Conservation (phyloP, 1,140 invertebrate genomes). For the Frieseomelitta varia region DNA sequence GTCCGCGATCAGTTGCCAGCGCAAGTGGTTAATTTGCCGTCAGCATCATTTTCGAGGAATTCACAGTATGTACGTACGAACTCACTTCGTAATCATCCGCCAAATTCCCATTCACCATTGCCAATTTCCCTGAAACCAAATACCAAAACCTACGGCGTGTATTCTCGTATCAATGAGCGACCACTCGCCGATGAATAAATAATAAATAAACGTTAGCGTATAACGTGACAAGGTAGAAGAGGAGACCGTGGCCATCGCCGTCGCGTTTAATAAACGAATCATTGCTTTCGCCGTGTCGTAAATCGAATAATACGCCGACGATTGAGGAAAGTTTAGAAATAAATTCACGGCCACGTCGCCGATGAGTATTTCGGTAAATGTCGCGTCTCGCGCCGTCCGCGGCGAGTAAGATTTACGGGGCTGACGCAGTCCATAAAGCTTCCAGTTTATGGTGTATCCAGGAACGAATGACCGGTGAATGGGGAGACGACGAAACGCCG, state of each 20-base stretch:
- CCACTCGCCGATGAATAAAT: not conserved
- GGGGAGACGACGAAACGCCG: not conserved
- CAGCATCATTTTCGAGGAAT: too few relatives aligned
- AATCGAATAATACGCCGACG: not conserved
- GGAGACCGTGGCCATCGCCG: not conserved
- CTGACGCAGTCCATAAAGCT: slow-evolving; percentile 7
- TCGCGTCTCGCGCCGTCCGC: not conserved
- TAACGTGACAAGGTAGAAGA: not conserved
- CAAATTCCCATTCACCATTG: too few relatives aligned
- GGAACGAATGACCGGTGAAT: not conserved
- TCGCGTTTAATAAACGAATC: slow-evolving; percentile 11
- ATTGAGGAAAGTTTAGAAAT: not conserved
- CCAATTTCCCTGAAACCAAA: not conserved
- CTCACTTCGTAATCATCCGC: not conserved
- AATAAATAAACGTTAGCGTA: too few relatives aligned
- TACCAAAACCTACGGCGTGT: not conserved
- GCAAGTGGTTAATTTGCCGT: too few relatives aligned
- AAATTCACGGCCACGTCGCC: slow-evolving; percentile 1
- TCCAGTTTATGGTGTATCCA: slow-evolving; percentile 3
- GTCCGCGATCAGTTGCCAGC: too few relatives aligned
- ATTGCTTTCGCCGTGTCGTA: not conserved
- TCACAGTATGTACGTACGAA: not conserved
- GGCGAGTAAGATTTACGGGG: not conserved
- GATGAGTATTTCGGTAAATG: not conserved
- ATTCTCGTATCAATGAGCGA: not conserved